Percentiles rank a stretch among this genome's conserved stretches.
phyloP scores from a whole-genome alignment of 2,113 vertebrate genomes.

The Balaeniceps rex region DNA sequence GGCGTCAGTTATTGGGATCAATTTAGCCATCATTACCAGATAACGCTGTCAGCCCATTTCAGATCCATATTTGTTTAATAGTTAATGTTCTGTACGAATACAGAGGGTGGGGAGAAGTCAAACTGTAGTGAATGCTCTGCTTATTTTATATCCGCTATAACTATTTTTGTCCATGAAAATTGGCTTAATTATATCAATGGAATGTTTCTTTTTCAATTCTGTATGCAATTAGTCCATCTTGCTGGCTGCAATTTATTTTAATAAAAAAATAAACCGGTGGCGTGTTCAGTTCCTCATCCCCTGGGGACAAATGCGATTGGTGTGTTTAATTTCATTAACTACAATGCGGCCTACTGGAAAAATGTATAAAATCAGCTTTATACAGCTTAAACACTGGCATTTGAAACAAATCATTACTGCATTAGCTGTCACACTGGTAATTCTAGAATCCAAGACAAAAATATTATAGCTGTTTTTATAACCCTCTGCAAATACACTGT shows the following conservation, averaged over 20 bases:
- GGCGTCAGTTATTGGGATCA: slow-evolving; percentile 70
- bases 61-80: slow-evolving; percentile 83
- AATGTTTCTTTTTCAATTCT: slow-evolving; percentile 88
- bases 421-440: slow-evolving; percentile 81
- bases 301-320: slow-evolving; percentile 85
- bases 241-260: slow-evolving; percentile 95
- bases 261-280: slow-evolving; percentile 91
- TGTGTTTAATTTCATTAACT: slow-evolving; percentile 98
- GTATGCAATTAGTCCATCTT: slow-evolving; percentile 92
- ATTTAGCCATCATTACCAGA: slow-evolving; percentile 83
- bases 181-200: slow-evolving; percentile 90
- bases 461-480: slow-evolving; percentile 82
- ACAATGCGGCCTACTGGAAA: slow-evolving; percentile 90
- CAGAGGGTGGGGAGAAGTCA: slow-evolving; percentile 44
- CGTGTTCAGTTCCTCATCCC: slow-evolving; percentile 87
- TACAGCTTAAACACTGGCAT: slow-evolving; percentile 85
- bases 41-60: slow-evolving; percentile 54
- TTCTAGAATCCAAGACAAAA: slow-evolving; percentile 78
- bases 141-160: slow-evolving; percentile 87
- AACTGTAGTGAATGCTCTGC: slow-evolving; percentile 81
- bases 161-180: slow-evolving; percentile 90
- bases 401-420: slow-evolving; percentile 89
- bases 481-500: slow-evolving; percentile 76
- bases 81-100: slow-evolving; percentile 79
- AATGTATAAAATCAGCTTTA: slow-evolving; percentile 90